These are phyloP conservation scores for Spondyliosoma cantharus DNA, from an alignment of 2,797 vertebrate genomes.

Conservation along the genomic window DNA sequence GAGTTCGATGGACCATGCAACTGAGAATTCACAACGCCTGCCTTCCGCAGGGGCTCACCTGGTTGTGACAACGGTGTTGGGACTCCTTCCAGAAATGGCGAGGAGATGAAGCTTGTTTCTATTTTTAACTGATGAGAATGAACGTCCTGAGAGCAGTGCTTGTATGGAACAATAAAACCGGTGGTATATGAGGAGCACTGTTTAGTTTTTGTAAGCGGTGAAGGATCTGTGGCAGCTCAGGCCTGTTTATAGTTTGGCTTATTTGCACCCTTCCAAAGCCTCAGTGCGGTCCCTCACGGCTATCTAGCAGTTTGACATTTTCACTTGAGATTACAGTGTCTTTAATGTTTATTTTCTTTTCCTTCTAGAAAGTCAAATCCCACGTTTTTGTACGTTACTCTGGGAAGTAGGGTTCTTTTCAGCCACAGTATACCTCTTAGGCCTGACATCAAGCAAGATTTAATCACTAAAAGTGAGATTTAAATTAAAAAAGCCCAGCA, in stretches of 20 bases:
- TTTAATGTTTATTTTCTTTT: conserved; percentile 21
- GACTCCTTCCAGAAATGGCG: conserved; percentile 41
- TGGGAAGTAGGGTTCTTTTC: background rate
- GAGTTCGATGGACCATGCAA: conserved; percentile 47
- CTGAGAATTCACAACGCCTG: conserved; percentile 35
- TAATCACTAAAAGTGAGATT: background rate
- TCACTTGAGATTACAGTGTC: conserved; percentile 24
- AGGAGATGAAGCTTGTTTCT: conserved; percentile 38
- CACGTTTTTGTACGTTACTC: background rate
- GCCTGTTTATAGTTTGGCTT: conserved; percentile 21
- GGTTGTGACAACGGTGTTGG: conserved; percentile 41
- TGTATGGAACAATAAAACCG: conserved; percentile 39
- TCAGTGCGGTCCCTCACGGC: conserved; percentile 16
- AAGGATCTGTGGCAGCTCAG: conserved; percentile 11
- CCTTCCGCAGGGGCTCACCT: conserved; percentile 41
- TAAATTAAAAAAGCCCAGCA: background rate
- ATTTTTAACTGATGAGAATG: conserved; percentile 36
- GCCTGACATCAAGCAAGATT: conserved; percentile 29
- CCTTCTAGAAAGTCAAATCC: conserved; percentile 5
- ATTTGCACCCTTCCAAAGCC: conserved; percentile 27
- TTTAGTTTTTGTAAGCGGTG: conserved; percentile 19
- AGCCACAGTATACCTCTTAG: conserved; percentile 13
- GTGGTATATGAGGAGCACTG: conserved; percentile 8
- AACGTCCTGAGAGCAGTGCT: conserved; percentile 55
- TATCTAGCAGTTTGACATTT: conserved; percentile 37